Conservation (phyloP, 2,888 invertebrate genomes). For the Mythimna pallens region DNA sequence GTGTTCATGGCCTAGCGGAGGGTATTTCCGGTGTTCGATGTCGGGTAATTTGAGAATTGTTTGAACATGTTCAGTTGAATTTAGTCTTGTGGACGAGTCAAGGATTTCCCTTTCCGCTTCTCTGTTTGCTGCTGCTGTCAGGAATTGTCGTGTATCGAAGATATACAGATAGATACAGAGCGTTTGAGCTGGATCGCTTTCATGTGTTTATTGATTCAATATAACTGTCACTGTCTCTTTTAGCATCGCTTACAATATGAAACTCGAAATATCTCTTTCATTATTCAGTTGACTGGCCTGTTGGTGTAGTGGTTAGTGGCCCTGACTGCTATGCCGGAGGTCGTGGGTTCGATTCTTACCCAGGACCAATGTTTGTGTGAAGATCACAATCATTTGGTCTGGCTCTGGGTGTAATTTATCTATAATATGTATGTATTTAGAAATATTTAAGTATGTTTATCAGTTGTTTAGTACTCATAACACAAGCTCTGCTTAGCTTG, state of each 20-base stretch:
- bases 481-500: no score
- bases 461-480: no score
- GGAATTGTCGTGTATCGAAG: not conserved
- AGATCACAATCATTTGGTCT: no score
- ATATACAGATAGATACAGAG: not conserved
- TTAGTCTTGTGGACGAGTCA: constrained; percentile 1
- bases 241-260: not conserved
- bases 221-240: not conserved
- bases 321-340: no score
- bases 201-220: not conserved
- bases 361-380: no score
- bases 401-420: no score
- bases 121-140: not conserved
- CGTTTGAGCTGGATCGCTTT: not conserved
- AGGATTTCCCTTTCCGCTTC: constrained; percentile 20
- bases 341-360: no score
- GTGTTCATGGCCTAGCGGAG: constrained; percentile 37
- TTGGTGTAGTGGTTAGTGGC: no score
- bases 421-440: no score
- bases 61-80: constrained; percentile 29
- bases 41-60: constrained; percentile 34
- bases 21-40: constrained; percentile 51
- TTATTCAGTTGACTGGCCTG: no score
- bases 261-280: not conserved
- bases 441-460: no score